Evolutionary conservation across 2,888 invertebrate species (phyloP), one percentile per base, ranked within the genome.

Genomic region (Ophioninae sp.): DNA sequence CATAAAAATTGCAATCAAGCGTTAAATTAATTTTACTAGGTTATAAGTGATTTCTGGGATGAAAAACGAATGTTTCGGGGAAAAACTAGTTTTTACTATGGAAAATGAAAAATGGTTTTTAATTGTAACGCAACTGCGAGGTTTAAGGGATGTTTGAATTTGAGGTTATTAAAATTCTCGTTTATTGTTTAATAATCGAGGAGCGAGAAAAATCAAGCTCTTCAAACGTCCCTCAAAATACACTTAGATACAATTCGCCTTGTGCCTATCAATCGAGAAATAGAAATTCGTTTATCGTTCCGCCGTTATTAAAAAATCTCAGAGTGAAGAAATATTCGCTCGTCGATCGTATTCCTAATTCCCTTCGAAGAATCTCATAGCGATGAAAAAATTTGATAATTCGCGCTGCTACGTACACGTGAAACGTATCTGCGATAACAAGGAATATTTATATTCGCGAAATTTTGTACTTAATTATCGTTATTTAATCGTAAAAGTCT

Each of bases 401-500:
- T 77, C 73, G 37, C 23, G 59, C 65, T 59, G 13, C 51, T 51
- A 13, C 3, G 6, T 17, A 51, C 6, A 41, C 23, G 76, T 13
- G 37, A 44, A 37, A 59, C 13, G 20, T 6, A 23, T 65, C 39
- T 58, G 71, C 61, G 59, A 41, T 41, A 79, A 39, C 61, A 30
- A 69, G 69, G 30, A 13, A 65, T 58, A 71, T 56, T 71, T 20
- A 68, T 39, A 74, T 71, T 71, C 61, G 61, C 72, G 56, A 83
- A 81, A 17, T 83, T 81, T 83, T 83, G 83, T 83, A 83, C 83
- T 83, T 83, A 83, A 83, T 74, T 75, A 71, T 51, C 17, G 51
- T 83, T 67, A 63, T 67, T 56, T 69, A 74, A 58, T 65, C 39
- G 67, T 30, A 58, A 51, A 30, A 13, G 51, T 80, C 61, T 74